phyloP scores from a whole-genome alignment of 2,113 vertebrate genomes.

The Callaeas wilsoni region DNA sequence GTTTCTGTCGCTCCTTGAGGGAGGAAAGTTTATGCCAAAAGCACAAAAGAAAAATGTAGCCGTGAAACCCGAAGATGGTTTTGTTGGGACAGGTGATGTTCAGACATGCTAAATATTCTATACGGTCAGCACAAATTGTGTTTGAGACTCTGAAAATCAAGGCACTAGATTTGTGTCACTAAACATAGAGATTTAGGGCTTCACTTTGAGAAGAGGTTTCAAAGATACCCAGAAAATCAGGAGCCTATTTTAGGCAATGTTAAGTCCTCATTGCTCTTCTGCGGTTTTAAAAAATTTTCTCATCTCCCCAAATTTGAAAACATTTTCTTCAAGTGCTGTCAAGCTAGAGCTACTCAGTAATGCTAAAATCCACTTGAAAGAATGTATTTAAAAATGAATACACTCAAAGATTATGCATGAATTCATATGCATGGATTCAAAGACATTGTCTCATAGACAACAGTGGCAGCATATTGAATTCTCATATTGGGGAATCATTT shows the following conservation, averaged over 20 bases:
- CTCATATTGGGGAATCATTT: slow-evolving; percentile 11
- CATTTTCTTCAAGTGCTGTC: slow-evolving; percentile 18
- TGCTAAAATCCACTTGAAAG: slow-evolving; percentile 45
- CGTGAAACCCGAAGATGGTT: not conserved
- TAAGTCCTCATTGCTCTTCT: not conserved
- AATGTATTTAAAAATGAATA: slow-evolving; percentile 50
- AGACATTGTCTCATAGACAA: slow-evolving; percentile 49
- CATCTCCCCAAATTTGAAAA: slow-evolving; percentile 22
- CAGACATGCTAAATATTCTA: not conserved
- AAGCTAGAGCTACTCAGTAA: slow-evolving; percentile 9
- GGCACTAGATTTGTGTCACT: not conserved
- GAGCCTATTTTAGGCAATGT: not conserved
- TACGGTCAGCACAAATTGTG: not conserved
- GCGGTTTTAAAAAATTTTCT: not conserved
- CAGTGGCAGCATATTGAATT: slow-evolving; percentile 42
- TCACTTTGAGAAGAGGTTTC: not conserved
- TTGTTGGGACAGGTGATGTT: not conserved
- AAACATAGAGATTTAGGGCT: not conserved
- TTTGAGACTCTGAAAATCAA: not conserved
- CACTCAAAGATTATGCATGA: slow-evolving; percentile 9
- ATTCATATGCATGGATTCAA: slow-evolving; percentile 59
- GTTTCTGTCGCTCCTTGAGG: not conserved
- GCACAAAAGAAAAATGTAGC: not conserved
- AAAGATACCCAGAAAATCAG: not conserved
- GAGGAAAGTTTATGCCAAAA: not conserved